Evolutionary conservation across 1,140 invertebrate genomes (phyloP), one percentile per base, ranked within the genome.

Genomic region (Platyscapa corneri): DNA sequence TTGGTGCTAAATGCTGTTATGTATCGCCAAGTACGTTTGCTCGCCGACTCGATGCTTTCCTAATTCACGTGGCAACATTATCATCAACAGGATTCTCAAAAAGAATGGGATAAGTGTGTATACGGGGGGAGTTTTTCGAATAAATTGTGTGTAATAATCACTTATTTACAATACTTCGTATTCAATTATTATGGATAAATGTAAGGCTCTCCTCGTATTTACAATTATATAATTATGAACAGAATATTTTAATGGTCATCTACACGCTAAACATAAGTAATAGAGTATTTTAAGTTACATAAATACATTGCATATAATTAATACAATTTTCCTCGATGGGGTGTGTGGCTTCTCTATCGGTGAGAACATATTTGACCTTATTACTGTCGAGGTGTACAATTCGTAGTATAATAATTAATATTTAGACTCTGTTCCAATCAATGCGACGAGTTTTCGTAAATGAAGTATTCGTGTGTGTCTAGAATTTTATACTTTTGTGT

Each of bases 81-180:
- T 82, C 70, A 60, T 75, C 53, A 23, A 82, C 49, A n/a, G 32
- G 34, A 56, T 74, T 65, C 67, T 80, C 60, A 49, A 72, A 82
- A 70, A 32, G 46, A 72, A 53, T 67, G 42, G 18, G 30, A 80
- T 30, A 80, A 65, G 14, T 80, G 37, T 65, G 53, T 76, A 49
- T 74, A 39, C 60, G 37, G 23, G 65, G 49, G 34, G 32, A 79
- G 64, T 74, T 84, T 84, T 53, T 85, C 65, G 49, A 82, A 76
- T 42, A 85, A 85, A 85, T 30, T 85, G 78, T 74, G 72, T 85
- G 70, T 85, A 85, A 85, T 85, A 85, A 81, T 81, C 84, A 85
- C 84, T 85, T 85, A 85, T 85, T 85, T 85, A 85, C 84, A 85
- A 85, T 85, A 85, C 84, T 85, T 85, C 84, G 84, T 85, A 85